Conservation (phyloP, 2,113 vertebrate genomes). For the Tichodroma muraria region DNA sequence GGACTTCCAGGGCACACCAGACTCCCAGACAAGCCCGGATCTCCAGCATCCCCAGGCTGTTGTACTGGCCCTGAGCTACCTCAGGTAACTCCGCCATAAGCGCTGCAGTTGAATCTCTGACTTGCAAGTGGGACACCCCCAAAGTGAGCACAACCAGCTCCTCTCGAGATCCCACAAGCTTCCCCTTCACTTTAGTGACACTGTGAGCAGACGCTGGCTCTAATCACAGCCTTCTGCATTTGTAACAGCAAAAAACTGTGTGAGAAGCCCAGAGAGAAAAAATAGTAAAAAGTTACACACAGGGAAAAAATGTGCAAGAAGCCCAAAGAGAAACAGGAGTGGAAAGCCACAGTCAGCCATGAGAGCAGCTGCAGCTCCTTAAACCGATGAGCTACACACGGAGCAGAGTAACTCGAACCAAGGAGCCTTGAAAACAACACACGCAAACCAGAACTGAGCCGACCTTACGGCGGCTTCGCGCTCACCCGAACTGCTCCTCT, state of each 20-base stretch:
- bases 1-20: background rate
- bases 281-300: background rate
- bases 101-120: background rate
- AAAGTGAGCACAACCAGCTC: background rate
- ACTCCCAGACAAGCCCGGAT: background rate
- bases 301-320: background rate
- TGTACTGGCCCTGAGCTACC: accelerated
- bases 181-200: background rate
- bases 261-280: background rate
- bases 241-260: background rate
- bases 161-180: background rate
- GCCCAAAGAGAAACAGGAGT: background rate
- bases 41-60: background rate
- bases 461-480: accelerated
- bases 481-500: slow-evolving; percentile 47
- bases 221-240: background rate
- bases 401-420: background rate
- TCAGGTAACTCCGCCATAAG: background rate
- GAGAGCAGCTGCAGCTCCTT: slow-evolving; percentile 14
- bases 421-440: background rate
- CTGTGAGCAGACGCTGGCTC: background rate
- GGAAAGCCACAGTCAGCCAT: background rate
- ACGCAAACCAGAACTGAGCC: accelerated
- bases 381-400: background rate
- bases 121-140: background rate